Percentiles rank a stretch among this genome's conserved stretches.
These are phyloP conservation scores for Botrylloides violaceus DNA, from an alignment of 23 tunicate species.

Conservation along the genomic window DNA sequence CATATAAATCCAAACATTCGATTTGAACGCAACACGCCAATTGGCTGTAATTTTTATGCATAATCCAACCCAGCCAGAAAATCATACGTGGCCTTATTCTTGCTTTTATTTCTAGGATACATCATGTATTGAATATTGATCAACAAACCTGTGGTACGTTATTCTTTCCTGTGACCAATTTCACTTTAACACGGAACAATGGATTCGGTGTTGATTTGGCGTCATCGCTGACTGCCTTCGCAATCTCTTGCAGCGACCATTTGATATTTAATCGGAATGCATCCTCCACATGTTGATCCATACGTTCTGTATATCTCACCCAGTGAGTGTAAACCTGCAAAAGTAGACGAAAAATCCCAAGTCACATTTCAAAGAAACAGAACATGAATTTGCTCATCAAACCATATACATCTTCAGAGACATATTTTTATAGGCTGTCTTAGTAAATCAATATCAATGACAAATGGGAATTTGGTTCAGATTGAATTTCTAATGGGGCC, in stretches of 20 bases:
- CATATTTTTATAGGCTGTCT: too few species aligned
- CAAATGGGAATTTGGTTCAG: too few species aligned
- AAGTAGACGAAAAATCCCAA: neutral
- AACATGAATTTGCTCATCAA: too few species aligned
- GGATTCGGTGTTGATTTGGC: constrained; percentile 89
- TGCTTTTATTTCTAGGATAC: neutral
- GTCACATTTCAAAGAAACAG: too few species aligned
- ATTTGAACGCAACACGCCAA: too few species aligned
- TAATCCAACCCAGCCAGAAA: too few species aligned
- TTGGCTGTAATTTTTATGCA: too few species aligned
- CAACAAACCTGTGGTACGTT: constrained; percentile 70
- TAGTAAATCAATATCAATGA: too few species aligned
- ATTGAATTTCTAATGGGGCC: too few species aligned
- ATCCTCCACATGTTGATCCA: constrained; percentile 91
- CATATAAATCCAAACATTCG: too few species aligned
- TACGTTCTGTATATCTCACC: constrained; percentile 88
- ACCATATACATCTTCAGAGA: too few species aligned
- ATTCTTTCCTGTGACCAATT: constrained; percentile 54
- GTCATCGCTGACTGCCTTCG: constrained; percentile 92
- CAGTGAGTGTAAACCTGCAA: constrained; percentile 77
- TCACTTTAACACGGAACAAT: constrained; percentile 86
- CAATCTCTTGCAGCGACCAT: constrained; percentile 84
- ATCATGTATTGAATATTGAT: neutral
- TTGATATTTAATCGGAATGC: constrained; percentile 89
- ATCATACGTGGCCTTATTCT: too few species aligned